phyloP scores from a whole-genome alignment of 2,888 invertebrate species.

The Epinotia bilunana region DNA sequence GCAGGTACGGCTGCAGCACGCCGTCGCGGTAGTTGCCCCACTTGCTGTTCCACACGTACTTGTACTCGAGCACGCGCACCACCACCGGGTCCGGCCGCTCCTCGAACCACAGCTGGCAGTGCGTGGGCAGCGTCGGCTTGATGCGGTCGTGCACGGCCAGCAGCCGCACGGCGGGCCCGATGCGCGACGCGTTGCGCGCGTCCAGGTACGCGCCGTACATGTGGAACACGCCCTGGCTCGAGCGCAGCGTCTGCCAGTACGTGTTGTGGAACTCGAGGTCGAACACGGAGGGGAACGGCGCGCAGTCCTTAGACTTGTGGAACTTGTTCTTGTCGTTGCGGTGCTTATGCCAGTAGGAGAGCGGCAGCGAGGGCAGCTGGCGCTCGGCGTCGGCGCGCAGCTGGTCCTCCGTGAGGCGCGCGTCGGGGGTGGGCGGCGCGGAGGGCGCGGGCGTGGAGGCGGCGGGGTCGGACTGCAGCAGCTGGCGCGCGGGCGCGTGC shows the following conservation, averaged over 20 bases:
- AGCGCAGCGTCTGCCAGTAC: conserved; percentile 95
- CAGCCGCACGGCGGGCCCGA: conserved; percentile 93
- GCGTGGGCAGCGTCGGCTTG: conserved; percentile 91
- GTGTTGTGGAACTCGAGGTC: conserved; percentile 97
- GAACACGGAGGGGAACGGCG: conserved; percentile 94
- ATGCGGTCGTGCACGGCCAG: conserved; percentile 96
- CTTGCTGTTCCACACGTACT: conserved; percentile 96
- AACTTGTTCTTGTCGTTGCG: conserved; percentile 90
- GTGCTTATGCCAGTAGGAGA: conserved; percentile 93
- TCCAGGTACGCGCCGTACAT: conserved; percentile 96
- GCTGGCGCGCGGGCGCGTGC: conserved; percentile 56
- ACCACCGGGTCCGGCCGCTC: conserved; percentile 92
- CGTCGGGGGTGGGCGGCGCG: conserved; percentile 53
- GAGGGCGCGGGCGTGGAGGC: conserved; percentile 53
- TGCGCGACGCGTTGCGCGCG: conserved; percentile 88
- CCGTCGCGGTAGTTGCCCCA: conserved; percentile 97
- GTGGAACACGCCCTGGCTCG: conserved; percentile 94
- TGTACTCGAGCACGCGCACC: conserved; percentile 93
- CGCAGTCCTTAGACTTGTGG: conserved; percentile 89
- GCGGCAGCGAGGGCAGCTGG: conserved; percentile 92
- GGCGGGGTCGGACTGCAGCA: conserved; percentile 63
- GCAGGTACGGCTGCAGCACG: conserved; percentile 95
- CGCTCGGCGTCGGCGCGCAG: conserved; percentile 91
- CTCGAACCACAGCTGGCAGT: conserved; percentile 96
- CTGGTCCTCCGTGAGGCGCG: conserved; percentile 87